Conservation (phyloP, 2,113 vertebrate genomes). For the Oreocharis arfaki region DNA sequence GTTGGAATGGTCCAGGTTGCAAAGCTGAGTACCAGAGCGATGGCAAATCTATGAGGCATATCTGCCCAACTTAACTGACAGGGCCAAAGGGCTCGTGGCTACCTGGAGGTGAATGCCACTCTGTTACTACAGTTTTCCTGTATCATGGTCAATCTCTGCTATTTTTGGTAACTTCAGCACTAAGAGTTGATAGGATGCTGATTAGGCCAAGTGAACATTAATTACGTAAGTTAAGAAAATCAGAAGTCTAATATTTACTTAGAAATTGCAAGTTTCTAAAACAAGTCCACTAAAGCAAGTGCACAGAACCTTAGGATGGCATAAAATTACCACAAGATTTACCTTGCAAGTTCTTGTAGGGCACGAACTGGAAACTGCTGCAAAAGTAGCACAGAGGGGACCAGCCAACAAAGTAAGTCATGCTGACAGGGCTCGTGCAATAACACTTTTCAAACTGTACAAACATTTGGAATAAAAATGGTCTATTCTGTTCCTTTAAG, state of each 20-base stretch:
- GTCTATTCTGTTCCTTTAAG: not conserved
- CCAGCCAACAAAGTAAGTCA: not conserved
- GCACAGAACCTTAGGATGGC: not conserved
- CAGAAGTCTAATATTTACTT: not conserved
- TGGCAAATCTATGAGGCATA: not conserved
- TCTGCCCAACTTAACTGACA: not conserved
- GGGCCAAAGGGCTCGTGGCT: not conserved
- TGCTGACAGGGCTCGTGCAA: slow-evolving; percentile 1
- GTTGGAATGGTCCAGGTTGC: not conserved
- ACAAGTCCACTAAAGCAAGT: not conserved
- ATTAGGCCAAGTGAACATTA: not conserved
- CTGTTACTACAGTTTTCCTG: not conserved
- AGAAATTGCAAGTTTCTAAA: not conserved
- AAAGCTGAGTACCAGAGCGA: not conserved
- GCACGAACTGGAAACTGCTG: not conserved
- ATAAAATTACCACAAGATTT: not conserved
- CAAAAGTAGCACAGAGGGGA: not conserved
- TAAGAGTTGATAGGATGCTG: not conserved
- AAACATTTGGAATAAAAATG: slow-evolving; percentile 27
- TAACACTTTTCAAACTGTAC: not conserved
- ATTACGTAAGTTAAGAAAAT: not conserved
- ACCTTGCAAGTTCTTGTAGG: not conserved
- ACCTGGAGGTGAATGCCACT: not conserved
- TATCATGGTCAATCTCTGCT: not conserved
- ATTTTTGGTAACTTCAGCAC: not conserved